Evolutionary conservation across 2,113 vertebrate genomes (phyloP), one percentile per base, ranked within the genome.

Genomic region (Acrocephalus arundinaceus): DNA sequence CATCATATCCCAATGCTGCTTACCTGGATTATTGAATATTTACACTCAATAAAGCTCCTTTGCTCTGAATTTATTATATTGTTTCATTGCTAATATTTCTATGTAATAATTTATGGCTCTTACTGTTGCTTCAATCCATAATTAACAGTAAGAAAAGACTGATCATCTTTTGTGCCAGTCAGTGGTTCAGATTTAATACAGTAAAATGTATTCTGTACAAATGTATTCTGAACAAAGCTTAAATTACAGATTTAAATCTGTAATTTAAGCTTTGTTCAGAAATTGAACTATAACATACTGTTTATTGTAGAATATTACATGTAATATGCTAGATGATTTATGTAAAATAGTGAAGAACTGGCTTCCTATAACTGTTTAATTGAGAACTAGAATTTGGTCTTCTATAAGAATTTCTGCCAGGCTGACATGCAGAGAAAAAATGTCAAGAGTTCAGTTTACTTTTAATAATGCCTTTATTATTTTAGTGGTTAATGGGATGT

Each of bases 391-490:
- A 81, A 82, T 93, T 71, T 75, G 30, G 21, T 58, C 35, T 92
- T 83, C 27, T 33, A 16, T 63, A 46, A 63, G 57, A 96, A 91
- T 41, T 90, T 78, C 79, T 84, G 31, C 16, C n/a, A 71, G 48
- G 30, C 5, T 63, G 15, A 78, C 20, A 52, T 2, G 3, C 5
- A 17, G 23, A 23, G 33, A 74, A 93, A 94, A 89, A 85, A 25
- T 17, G 18, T 77, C 91, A 75, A 35, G 33, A 90, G 41, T 65
- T 73, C 73, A 28, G 14, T 76, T 90, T 93, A 72, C 24, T 25
- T 90, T 95, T 54, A 68, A 46, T 61, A 81, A 57, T 48, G 27
- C 8, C 27, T 97, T 90, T 86, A 96, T 87, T 95, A 65, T 82
- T 86, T 68, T 58, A 72, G 70, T 84, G 58, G 48, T 74, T 61